phyloP scores from a whole-genome alignment of 1,140 invertebrate genomes.

The Stenopsyche tienmushanensis region DNA sequence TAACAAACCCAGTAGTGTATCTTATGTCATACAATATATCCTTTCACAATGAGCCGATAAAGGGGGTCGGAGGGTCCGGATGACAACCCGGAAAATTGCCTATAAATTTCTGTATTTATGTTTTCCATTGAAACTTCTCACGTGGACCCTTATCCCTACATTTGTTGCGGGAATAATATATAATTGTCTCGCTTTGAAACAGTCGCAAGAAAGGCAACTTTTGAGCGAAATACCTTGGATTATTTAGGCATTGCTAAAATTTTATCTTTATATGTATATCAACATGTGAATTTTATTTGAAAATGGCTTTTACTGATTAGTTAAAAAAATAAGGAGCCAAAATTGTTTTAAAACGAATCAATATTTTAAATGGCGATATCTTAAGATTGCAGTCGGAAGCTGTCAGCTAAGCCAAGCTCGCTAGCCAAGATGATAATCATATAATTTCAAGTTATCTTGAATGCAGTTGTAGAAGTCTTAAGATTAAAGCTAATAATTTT shows the following conservation, averaged over 20 bases:
- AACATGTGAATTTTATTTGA: too few relatives aligned
- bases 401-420: too few relatives aligned
- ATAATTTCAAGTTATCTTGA: too few relatives aligned
- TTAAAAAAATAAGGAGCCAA: background rate
- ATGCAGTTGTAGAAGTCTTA: too few relatives aligned
- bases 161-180: conserved; percentile 15
- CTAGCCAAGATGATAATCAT: too few relatives aligned
- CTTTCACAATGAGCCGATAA: conserved; percentile 25
- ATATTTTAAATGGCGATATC: background rate
- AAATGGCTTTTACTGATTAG: too few relatives aligned
- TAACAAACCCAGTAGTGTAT: background rate
- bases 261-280: too few relatives aligned
- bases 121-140: conserved; percentile 29
- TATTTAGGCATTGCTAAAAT: too few relatives aligned
- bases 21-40: conserved; percentile 19
- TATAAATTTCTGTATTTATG: conserved; percentile 31
- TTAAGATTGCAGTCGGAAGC: background rate
- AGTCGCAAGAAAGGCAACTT: too few relatives aligned
- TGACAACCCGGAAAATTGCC: conserved; percentile 29
- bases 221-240: too few relatives aligned
- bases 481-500: too few relatives aligned
- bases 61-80: conserved; percentile 13
- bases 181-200: conserved; percentile 19
- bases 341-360: background rate
- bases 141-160: background rate